Percentiles rank a stretch among this genome's conserved stretches.
phyloP scores from a whole-genome alignment of 2,113 vertebrate genomes.

The Scolopax mira region DNA sequence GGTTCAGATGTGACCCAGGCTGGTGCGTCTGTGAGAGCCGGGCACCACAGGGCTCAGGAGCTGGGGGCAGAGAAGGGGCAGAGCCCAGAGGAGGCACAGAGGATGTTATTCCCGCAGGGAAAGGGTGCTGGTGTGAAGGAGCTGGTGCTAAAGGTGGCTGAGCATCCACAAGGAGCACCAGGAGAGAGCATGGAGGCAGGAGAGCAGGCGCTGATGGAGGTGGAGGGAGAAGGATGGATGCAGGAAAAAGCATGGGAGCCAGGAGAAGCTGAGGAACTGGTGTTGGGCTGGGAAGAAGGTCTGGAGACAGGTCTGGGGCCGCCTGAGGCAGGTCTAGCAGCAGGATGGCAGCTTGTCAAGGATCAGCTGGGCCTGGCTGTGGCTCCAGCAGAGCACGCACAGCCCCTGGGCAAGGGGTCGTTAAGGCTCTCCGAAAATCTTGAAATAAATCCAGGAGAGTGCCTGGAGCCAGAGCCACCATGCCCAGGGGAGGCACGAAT shows the following conservation, averaged over 20 bases:
- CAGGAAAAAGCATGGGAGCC: not conserved
- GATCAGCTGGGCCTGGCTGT: not conserved
- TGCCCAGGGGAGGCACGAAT: fast-evolving
- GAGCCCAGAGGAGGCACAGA: not conserved
- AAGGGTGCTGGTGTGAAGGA: not conserved
- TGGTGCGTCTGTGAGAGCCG: not conserved
- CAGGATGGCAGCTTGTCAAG: not conserved
- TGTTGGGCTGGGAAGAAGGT: not conserved
- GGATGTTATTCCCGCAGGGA: not conserved
- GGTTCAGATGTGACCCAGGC: not conserved
- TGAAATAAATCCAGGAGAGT: not conserved
- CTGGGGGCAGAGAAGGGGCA: not conserved
- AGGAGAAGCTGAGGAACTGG: not conserved
- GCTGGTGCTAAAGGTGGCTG: not conserved
- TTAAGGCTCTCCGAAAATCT: fast-evolving
- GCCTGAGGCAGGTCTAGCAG: not conserved
- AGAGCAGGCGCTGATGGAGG: not conserved
- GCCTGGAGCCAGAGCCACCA: not conserved
- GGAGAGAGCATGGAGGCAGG: not conserved
- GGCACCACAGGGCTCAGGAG: not conserved
- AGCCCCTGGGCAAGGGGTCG: fast-evolving
- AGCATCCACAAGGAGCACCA: not conserved
- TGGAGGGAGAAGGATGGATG: not conserved
- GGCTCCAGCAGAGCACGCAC: fast-evolving
- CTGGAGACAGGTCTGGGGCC: not conserved